phyloP scores from a whole-genome alignment of 2,888 invertebrate species.

The Caenorhabditis sp. region DNA sequence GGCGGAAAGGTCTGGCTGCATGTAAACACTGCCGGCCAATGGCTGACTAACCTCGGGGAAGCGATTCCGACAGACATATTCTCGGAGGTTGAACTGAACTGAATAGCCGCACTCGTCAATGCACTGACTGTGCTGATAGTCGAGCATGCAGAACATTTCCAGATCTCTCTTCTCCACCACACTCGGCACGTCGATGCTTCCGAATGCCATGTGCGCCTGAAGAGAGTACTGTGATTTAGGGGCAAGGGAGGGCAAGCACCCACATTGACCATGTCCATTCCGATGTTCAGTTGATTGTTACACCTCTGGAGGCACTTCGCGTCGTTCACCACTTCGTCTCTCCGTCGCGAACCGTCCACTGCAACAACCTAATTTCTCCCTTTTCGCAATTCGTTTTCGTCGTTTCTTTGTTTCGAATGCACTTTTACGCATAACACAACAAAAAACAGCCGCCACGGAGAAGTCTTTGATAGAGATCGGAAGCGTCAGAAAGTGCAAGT shows the following conservation, averaged over 20 bases:
- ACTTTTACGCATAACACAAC: constrained; percentile 30
- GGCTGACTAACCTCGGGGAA: constrained; percentile 66
- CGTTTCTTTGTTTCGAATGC: constrained; percentile 18
- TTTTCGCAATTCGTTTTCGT: neutral
- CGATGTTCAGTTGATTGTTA: constrained; percentile 74
- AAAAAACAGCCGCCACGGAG: constrained; percentile 34
- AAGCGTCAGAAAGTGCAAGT: constrained; percentile 40
- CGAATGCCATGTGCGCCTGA: constrained; percentile 78
- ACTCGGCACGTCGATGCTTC: constrained; percentile 77
- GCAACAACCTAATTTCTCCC: constrained; percentile 7
- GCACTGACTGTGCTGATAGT: constrained; percentile 72
- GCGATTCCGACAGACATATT: constrained; percentile 75
- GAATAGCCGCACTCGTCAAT: constrained; percentile 77
- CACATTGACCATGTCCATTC: constrained; percentile 79
- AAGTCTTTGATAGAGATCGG: constrained; percentile 2
- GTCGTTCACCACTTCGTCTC: constrained; percentile 72
- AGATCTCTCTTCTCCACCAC: constrained; percentile 74
- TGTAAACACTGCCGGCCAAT: constrained; percentile 9
- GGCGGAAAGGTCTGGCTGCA: neutral
- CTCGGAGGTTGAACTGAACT: constrained; percentile 78
- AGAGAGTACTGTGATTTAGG: neutral
- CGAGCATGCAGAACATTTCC: constrained; percentile 76
- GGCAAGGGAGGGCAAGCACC: neutral
- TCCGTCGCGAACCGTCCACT: constrained; percentile 59
- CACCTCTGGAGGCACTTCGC: constrained; percentile 75